phyloP scores from a whole-genome alignment of 1,140 invertebrate genomes.

The Neoseiulus cucumeris region DNA sequence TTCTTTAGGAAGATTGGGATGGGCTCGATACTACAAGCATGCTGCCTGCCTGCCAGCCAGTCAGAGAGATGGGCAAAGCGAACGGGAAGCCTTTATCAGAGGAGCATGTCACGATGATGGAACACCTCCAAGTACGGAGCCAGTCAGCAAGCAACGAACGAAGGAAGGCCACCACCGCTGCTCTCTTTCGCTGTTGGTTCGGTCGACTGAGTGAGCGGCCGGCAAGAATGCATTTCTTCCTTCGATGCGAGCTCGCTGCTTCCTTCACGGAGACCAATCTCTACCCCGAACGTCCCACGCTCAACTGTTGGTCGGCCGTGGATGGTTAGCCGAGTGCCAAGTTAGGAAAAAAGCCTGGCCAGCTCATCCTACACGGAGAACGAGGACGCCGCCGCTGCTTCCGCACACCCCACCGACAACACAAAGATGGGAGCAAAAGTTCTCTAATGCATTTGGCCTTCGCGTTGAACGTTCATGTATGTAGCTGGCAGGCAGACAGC shows the following conservation, averaged over 20 bases:
- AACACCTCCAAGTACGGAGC: slow-evolving; percentile 3
- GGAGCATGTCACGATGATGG: slow-evolving; percentile 10
- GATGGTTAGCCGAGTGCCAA: slow-evolving; percentile 5
- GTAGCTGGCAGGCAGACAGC: too few relatives aligned
- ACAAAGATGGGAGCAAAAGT: too few relatives aligned
- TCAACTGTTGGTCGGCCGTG: neutral
- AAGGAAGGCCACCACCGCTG: too few relatives aligned
- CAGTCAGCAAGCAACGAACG: neutral
- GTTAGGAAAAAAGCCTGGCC: neutral
- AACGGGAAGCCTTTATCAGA: slow-evolving; percentile 10
- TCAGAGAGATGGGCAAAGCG: too few relatives aligned
- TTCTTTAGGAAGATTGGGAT: slow-evolving; percentile 9
- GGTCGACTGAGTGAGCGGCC: neutral
- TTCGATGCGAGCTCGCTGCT: neutral
- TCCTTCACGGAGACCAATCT: neutral
- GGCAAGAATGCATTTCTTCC: slow-evolving; percentile 2
- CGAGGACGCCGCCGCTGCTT: too few relatives aligned
- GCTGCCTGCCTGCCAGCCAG: neutral
- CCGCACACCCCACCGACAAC: too few relatives aligned
- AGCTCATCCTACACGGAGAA: too few relatives aligned
- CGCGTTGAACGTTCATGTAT: too few relatives aligned
- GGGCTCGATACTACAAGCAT: neutral
- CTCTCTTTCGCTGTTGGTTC: too few relatives aligned
- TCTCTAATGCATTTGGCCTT: too few relatives aligned
- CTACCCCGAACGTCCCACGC: neutral